Base-by-base conservation (phyloP, 2,888 invertebrate species). In the Choreutis nemorana region DNA sequence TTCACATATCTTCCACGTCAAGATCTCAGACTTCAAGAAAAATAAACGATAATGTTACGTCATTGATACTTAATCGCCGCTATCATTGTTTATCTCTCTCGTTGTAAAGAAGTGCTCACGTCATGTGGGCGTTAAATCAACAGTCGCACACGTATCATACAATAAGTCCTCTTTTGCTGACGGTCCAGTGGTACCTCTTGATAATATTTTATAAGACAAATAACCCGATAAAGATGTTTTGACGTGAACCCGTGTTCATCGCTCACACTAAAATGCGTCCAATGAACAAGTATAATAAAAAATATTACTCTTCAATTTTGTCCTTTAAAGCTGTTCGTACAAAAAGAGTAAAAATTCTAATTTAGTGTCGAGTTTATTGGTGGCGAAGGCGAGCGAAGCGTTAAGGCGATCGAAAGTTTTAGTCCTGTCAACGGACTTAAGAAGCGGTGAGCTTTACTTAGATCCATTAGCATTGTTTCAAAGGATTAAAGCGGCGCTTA, bases 121-220 rank as follows among this genome's bases (percentile, higher is more conserved):
- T 62, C 65, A 54, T 63, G 75, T 78, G 73, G 77, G 78, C 52
- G 75, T 68, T 57, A 64, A 73, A 58, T 68, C 68, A 78, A 78
- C 75, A 78, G 55, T 68, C 68, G 67, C 65, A 56, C 66, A 59
- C 67, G 54, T 55, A 70, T 70, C 66, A 59, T 57, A 61, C 65
- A 61, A 58, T 59, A 61, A 63, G 66, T 65, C 71, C 70, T 71
- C 71, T 75, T 75, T 73, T 72, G 77, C 78, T 77, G 75, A 75
- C 72, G 72, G 59, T 77, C 66, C 71, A 62, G 61, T 66, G 64
- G 70, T 68, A 71, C 65, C 75, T 66, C 77, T 77, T 64, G 75
- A 78, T 77, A 75, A 75, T 75, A 77, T 77, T 78, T 77, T 75
- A 75, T 77, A 78, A 78, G 77, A 78, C 78, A 78, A 78, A 77